Evolutionary conservation across 2,888 invertebrate species (phyloP).

Genomic region (Meteorus cinctellus): DNA sequence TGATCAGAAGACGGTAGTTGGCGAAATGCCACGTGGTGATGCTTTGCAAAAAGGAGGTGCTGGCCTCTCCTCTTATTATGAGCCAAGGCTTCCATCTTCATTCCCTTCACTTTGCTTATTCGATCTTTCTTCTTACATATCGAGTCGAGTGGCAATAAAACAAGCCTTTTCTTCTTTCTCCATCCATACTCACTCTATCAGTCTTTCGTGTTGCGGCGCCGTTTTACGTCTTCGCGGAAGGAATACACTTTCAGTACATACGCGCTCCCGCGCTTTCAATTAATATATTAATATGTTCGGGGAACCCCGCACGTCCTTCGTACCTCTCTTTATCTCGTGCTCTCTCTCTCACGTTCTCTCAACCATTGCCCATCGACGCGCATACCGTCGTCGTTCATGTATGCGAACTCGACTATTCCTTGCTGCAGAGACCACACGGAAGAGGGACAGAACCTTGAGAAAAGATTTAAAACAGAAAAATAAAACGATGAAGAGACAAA

Average conservation of each 20-base stretch:
- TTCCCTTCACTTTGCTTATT: slow-evolving; percentile 51
- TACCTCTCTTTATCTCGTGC: slow-evolving; percentile 33
- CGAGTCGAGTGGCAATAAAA: slow-evolving; percentile 30
- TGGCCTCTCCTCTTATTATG: slow-evolving; percentile 72
- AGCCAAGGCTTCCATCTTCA: slow-evolving; percentile 72
- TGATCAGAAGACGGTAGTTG: slow-evolving; percentile 74
- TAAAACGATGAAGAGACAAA: slow-evolving; percentile 23
- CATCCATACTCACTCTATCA: not conserved
- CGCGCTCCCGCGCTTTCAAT: slow-evolving; percentile 11
- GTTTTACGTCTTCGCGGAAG: slow-evolving; percentile 11
- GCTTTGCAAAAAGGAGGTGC: slow-evolving; percentile 58
- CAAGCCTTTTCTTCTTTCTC: slow-evolving; percentile 17
- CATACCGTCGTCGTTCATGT: not conserved
- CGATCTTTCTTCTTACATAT: slow-evolving; percentile 23
- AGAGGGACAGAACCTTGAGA: slow-evolving; percentile 46
- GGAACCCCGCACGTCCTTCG: not conserved
- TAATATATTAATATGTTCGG: slow-evolving; percentile 25
- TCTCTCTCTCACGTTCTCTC: slow-evolving; percentile 10
- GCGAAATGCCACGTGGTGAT: slow-evolving; percentile 72
- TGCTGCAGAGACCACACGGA: slow-evolving; percentile 54
- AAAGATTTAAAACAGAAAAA: slow-evolving; percentile 4
- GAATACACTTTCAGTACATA: not conserved
- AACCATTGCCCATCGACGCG: not conserved
- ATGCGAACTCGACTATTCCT: slow-evolving; percentile 19
- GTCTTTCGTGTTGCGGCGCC: not conserved